These are phyloP conservation scores for Chiroxiphia lanceolata DNA, from an alignment of 2,797 vertebrate species.

Conservation along the genomic window DNA sequence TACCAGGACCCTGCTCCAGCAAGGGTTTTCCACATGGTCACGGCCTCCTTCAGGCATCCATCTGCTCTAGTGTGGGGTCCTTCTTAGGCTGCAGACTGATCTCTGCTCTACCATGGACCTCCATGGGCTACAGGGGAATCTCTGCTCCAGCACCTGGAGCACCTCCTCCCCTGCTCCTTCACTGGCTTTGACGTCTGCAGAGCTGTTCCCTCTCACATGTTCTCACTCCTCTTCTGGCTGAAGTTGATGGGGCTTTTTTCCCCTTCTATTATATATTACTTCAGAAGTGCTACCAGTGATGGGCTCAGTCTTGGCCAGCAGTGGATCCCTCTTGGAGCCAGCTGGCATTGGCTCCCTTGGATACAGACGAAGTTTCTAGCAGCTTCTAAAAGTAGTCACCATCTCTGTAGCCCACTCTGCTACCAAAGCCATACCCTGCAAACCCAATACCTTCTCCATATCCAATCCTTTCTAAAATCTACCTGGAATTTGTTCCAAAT, in stretches of 20 bases:
- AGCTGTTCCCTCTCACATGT: neutral
- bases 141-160: neutral
- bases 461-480: neutral
- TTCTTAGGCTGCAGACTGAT: neutral
- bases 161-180: neutral
- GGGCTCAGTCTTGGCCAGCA: accelerated
- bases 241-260: accelerated
- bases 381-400: neutral
- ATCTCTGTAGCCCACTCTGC: neutral
- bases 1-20: neutral
- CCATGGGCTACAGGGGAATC: neutral
- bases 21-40: neutral
- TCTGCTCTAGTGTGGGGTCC: neutral
- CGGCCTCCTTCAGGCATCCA: neutral
- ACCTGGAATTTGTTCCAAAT: neutral
- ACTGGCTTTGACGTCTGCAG: neutral
- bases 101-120: neutral
- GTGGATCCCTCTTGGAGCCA: neutral
- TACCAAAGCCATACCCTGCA: neutral
- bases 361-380: neutral
- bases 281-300: neutral
- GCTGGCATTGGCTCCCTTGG: neutral
- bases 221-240: neutral
- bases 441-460: neutral
- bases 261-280: neutral